Base-by-base conservation (phyloP, 2,113 vertebrate genomes). In the Mola mola region DNA sequence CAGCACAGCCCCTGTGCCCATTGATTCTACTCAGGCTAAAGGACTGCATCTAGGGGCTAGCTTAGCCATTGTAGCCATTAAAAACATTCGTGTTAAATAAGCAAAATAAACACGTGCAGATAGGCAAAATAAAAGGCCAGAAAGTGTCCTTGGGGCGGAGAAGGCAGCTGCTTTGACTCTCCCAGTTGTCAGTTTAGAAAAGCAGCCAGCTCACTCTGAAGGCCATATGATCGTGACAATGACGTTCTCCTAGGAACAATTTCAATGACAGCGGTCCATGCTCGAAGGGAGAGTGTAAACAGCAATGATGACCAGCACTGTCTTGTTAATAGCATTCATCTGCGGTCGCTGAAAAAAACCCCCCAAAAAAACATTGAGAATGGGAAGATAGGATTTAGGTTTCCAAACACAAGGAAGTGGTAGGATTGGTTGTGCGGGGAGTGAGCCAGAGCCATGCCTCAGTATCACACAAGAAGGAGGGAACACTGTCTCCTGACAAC, bases 211-310 rank as follows among this genome's bases (percentile, higher is more conserved):
- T 43, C 33, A 17, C 57, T 65, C 28, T 41, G 22, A 28, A 58
- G 42, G 43, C 33, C 55, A 24, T 53, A 77, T 69, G 73, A 50
- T 80, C 57, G 70, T 65, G 55, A 75, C 33, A 40, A 66, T 60
- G 63, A 85, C 75, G 72, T 70, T 73, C 73, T 84, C 78, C 7
- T 15, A 66, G 77, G 67, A 72, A 81, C 57, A 67, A 43, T 52
- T 83, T 72, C 79, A 87, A 88, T 72, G 85, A 75, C 76, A 56
- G 78, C 62, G 74, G 59, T 76, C 71, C 79, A 82, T 79, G 59
- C 43, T 62, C n/a, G 53, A 66, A 59, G 47, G 41, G 16, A 64
- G 70, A 44, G 29, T 28, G 51, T 51, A 76, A 81, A 87, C 65
- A 86, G 64, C 21, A 11, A 51, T 56, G 36, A 19, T 37, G 8